phyloP scores from a whole-genome alignment of 2,888 invertebrate species.

The Cosmia trapezina region DNA sequence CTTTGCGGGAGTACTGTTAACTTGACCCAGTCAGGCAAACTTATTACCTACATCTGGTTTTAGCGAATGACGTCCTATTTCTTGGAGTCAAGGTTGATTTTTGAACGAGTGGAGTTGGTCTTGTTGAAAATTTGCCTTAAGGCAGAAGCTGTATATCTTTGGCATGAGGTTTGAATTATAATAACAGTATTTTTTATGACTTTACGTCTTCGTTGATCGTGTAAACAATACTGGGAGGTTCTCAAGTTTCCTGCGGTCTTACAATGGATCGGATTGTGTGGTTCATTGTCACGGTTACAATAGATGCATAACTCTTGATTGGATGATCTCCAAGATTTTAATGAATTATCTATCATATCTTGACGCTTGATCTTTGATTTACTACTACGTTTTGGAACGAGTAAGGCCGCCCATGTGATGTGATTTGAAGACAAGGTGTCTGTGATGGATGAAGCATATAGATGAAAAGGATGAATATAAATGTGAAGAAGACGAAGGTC shows the following conservation, averaged over 20 bases:
- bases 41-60: conserved; percentile 16
- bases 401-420: too few species aligned
- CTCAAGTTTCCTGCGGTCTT: conserved; percentile 60
- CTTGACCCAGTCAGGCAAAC: conserved; percentile 76
- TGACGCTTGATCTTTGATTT: conserved; percentile 8
- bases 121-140: neutral
- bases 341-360: conserved; percentile 7
- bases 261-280: conserved; percentile 46
- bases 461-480: too few species aligned
- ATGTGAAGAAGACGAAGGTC: too few species aligned
- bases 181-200: conserved; percentile 21
- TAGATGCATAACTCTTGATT: conserved; percentile 24
- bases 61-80: conserved; percentile 4
- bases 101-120: conserved; percentile 10
- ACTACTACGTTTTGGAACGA: neutral
- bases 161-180: conserved; percentile 15
- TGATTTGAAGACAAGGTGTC: too few species aligned
- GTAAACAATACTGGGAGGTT: conserved; percentile 57
- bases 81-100: conserved; percentile 23
- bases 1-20: conserved; percentile 71
- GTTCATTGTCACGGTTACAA: conserved; percentile 41
- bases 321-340: neutral
- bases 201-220: conserved; percentile 14
- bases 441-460: too few species aligned
- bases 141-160: conserved; percentile 22